These are phyloP conservation scores for Epinephelus awoara DNA, from an alignment of 2,797 vertebrate species.

Conservation along the genomic window DNA sequence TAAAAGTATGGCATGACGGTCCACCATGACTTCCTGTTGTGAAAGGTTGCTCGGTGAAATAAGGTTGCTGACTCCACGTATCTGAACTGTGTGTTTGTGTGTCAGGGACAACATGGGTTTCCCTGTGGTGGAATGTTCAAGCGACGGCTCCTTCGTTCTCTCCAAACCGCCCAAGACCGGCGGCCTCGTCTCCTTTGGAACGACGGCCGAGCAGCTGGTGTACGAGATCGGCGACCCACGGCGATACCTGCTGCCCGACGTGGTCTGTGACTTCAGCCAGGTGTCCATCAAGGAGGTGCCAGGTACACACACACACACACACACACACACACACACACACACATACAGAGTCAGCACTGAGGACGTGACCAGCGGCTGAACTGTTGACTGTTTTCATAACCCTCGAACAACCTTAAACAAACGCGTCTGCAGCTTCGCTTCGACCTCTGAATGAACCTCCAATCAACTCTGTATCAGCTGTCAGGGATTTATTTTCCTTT, in stretches of 20 bases:
- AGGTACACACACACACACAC: slow-evolving; percentile 75
- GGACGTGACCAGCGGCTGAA: slow-evolving; percentile 54
- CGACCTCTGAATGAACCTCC: slow-evolving; percentile 31
- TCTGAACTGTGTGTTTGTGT: background rate
- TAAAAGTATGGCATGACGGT: no score
- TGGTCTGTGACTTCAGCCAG: slow-evolving; percentile 90
- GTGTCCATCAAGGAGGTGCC: slow-evolving; percentile 88
- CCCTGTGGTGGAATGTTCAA: slow-evolving; percentile 87
- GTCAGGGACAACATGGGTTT: slow-evolving; percentile 91
- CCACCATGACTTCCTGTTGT: no score
- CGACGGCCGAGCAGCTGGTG: slow-evolving; percentile 90
- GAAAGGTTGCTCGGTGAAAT: no score
- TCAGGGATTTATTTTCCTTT: slow-evolving; percentile 3
- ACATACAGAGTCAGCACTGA: background rate
- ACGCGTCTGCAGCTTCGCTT: slow-evolving; percentile 25
- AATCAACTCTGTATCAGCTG: slow-evolving; percentile 30
- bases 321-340: slow-evolving; percentile 23
- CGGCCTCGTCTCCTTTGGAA: slow-evolving; percentile 89
- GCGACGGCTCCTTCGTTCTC: slow-evolving; percentile 87
- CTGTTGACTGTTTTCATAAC: slow-evolving; percentile 55
- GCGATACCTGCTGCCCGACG: slow-evolving; percentile 89
- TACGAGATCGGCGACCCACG: slow-evolving; percentile 90
- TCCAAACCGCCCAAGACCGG: slow-evolving; percentile 88
- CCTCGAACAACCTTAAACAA: slow-evolving; percentile 51
- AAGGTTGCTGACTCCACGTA: no score